Evolutionary conservation across 2,797 vertebrate genomes (phyloP).

Genomic region (Loris lydekkerianus): DNA sequence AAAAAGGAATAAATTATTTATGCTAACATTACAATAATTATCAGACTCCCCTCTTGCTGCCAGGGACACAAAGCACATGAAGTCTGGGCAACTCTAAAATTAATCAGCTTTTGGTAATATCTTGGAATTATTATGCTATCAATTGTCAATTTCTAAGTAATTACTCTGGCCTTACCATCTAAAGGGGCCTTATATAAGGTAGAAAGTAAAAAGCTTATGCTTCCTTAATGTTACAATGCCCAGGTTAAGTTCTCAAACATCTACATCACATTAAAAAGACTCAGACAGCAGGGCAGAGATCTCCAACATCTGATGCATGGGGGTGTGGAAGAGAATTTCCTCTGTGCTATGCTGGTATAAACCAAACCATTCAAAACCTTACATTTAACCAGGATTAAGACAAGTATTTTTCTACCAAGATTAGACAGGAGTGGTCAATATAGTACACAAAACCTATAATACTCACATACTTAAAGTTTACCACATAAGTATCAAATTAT

Average conservation of each 20-base stretch:
- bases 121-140: constrained; percentile 48
- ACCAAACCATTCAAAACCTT: constrained; percentile 46
- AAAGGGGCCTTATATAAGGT: constrained; percentile 50
- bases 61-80: constrained; percentile 38
- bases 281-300: constrained; percentile 26
- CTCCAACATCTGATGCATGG: constrained; percentile 24
- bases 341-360: constrained; percentile 35
- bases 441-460: constrained; percentile 62
- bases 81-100: constrained; percentile 34
- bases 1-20: constrained; percentile 53
- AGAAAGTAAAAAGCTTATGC: constrained; percentile 40
- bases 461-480: constrained; percentile 72
- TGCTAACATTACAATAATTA: constrained; percentile 18
- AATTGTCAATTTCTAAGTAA: constrained; percentile 58
- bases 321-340: constrained; percentile 32
- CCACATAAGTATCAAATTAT: constrained; percentile 66
- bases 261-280: constrained; percentile 46
- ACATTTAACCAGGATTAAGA: constrained; percentile 57
- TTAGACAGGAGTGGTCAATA: constrained; percentile 71
- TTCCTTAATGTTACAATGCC: constrained; percentile 56
- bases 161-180: constrained; percentile 60
- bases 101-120: constrained; percentile 51
- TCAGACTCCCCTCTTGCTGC: constrained; percentile 22
- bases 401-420: constrained; percentile 69
- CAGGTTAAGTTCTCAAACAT: constrained; percentile 66